Conservation (phyloP, 30 jellyfish, hydroid and myxozoan genomes). For the Aurelia coerulea region DNA sequence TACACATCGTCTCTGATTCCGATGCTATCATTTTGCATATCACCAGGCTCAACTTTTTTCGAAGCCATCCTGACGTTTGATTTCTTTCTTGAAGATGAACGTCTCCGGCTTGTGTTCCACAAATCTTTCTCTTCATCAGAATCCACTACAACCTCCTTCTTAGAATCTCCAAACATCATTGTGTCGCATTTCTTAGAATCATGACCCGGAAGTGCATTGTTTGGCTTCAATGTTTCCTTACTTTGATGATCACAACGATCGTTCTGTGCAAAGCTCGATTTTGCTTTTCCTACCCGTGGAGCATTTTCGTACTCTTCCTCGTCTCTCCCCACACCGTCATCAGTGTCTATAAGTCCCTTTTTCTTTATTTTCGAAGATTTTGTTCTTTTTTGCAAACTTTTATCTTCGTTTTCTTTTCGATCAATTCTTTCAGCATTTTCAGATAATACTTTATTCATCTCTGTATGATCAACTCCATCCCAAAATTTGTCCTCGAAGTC, state of each 20-base stretch:
- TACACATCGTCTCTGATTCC: background rate
- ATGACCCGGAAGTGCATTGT: background rate
- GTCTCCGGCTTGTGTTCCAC: background rate
- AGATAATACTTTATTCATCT: background rate
- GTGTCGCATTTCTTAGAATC: background rate
- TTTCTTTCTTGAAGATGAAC: background rate
- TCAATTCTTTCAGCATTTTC: background rate
- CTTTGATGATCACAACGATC: background rate
- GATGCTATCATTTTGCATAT: background rate
- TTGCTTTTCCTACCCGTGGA: background rate
- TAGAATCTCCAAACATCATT: background rate
- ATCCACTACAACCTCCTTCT: background rate
- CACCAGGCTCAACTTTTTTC: constrained; percentile 9
- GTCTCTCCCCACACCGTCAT: background rate
- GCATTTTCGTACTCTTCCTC: background rate
- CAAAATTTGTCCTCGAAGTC: constrained; percentile 34
- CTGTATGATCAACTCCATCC: constrained; percentile 8
- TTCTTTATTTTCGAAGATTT: background rate
- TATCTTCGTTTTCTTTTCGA: background rate
- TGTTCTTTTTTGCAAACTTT: background rate
- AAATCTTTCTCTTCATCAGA: background rate
- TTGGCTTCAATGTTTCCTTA: background rate
- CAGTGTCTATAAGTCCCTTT: background rate
- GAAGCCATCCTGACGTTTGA: constrained; percentile 54
- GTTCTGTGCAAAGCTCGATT: too few relatives aligned